Base-by-base conservation (phyloP, 2,797 vertebrate species). In the Onychomys torridus region DNA sequence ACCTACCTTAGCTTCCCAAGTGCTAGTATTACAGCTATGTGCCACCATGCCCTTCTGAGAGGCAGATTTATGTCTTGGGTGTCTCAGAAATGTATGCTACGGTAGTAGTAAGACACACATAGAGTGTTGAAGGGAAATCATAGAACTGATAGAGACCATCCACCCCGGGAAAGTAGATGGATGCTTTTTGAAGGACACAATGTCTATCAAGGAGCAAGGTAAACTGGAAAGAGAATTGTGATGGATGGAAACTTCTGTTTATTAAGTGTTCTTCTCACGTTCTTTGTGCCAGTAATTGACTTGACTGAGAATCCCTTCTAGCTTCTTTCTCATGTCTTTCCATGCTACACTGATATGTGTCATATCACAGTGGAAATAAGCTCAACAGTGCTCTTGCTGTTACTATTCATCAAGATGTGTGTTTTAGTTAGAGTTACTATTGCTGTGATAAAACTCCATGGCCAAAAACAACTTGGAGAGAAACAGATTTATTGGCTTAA, bases 301-400 rank as follows among this genome's bases (percentile, higher is more conserved):
- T 95, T 96, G 90, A 76, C 81, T 78, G 89, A 81, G 75, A 77
- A 92, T n/a, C 43, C 32, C 87, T 88, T 92, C 76, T 93, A 67
- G 92, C 23, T 49, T 89, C 2, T 61, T 57, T 25, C 32, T 32
- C 21, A 32, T 29, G 14, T 85, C 69, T 43, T 75, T 37, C 61
- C 49, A 79, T 5, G 59, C 25, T 92, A 46, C n/a, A 34, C 7
- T 92, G n/a, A 75, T 79, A 43, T 89, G 55, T 29, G 78, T 78
- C 29, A 49, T 11, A 46, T 84, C 17, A 52, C 63, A 67, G 5
- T 57, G 12, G 34, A 1, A 16, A 55, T 89, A 85, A 71, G 23
- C 25, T 86, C 75, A 87, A 34, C 4, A 19, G 16, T 78, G 29
- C 4, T 52, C 46, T 78, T 52, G 29, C 29, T 52, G 46, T 16